Base-by-base conservation (phyloP, 1,140 invertebrate genomes). In the Centruroides vittatus region DNA sequence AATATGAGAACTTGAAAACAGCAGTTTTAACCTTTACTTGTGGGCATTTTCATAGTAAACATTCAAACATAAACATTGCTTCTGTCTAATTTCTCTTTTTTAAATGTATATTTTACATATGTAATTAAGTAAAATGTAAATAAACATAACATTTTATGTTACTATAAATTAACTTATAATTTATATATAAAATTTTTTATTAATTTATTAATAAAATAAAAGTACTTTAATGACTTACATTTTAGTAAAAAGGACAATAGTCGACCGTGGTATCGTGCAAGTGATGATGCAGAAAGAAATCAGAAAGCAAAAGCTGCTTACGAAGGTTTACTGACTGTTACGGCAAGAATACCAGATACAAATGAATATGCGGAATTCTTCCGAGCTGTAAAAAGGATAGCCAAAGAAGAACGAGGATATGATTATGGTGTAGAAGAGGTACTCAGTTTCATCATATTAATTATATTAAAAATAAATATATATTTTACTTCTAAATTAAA, bases 261-360 rank as follows among this genome's bases (percentile, higher is more conserved):
- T 59, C 73, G 84, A 65, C 90, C 91, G 0, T 98, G 94, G 94
- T 84, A 83, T 66, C 79, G 86, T 59, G 78, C 81, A 62, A 80
- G 80, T 41, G 92, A 95, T 70, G 84, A 84, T 0, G 76, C 80
- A 0, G 86, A 86, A 61, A 80, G 84, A 53, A 98, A 98, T 73
- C 80, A 84, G 65, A 80, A 84, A 63, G 93, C 93, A 0, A 81
- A 82, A 70, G 83, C 85, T 69, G 93, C 93, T 0, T 98, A 92
- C 74, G 84, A 88, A 62, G 85, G 91, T 0, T 76, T 98, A 55
- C 79, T 97, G 55, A 96, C 88, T 0, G 88, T 98, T 13, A 94
- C 91, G 0, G 78, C 86, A 6, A 70, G 84, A 36, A 88, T 89
- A 9, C 89, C 89, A 0, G 85, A 90, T 67, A 71, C 73, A 9